A percentile compares a stretch with the other conserved stretches of the same genome.
phyloP scores from a whole-genome alignment of 2,888 invertebrate species.

The Scelioninae gen. 2 region DNA sequence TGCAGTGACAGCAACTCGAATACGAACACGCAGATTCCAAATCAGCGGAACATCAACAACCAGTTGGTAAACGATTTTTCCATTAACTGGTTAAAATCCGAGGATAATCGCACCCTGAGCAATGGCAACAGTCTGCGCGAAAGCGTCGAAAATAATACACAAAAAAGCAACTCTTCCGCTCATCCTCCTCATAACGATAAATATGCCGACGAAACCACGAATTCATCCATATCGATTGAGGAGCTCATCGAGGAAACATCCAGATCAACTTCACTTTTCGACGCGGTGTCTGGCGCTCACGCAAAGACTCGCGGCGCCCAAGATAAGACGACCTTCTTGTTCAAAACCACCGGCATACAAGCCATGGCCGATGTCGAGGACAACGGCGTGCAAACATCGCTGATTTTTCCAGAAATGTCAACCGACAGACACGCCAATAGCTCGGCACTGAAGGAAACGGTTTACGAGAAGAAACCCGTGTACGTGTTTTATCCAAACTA shows the following conservation, averaged over 20 bases:
- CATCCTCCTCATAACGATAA: slow-evolving; percentile 59
- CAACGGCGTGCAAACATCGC: slow-evolving; percentile 72
- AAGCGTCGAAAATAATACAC: slow-evolving; percentile 59
- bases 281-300: slow-evolving; percentile 27
- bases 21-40: slow-evolving; percentile 68
- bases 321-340: slow-evolving; percentile 62
- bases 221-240: slow-evolving; percentile 76
- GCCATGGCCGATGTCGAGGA: slow-evolving; percentile 71
- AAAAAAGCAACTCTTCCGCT: slow-evolving; percentile 42
- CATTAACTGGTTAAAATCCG: slow-evolving; percentile 73
- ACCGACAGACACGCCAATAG: slow-evolving; percentile 60
- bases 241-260: slow-evolving; percentile 75
- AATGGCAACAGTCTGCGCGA: slow-evolving; percentile 15
- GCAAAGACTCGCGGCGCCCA: slow-evolving; percentile 32
- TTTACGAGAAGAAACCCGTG: slow-evolving; percentile 81
- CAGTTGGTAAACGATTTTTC: slow-evolving; percentile 70
- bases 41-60: slow-evolving; percentile 68
- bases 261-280: slow-evolving; percentile 69
- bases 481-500: slow-evolving; percentile 95
- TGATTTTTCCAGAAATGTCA: slow-evolving; percentile 71
- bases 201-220: slow-evolving; percentile 76
- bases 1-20: slow-evolving; percentile 78
- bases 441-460: slow-evolving; percentile 66
- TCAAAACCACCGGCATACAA: slow-evolving; percentile 69
- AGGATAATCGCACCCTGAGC: slow-evolving; percentile 64